Conservation (phyloP, 2,113 vertebrate genomes). For the Antechinus stuartii region DNA sequence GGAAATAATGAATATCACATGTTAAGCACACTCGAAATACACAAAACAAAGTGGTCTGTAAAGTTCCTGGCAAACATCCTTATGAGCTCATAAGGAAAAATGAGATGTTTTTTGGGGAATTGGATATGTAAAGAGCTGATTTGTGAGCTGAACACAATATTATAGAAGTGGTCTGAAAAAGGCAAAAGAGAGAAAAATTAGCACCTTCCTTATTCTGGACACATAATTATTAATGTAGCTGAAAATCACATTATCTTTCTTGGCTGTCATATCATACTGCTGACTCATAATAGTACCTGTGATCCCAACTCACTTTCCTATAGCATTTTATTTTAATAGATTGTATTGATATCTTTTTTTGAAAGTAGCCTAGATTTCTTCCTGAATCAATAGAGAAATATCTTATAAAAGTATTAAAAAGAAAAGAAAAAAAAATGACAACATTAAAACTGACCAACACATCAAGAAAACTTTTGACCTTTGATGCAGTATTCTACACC, state of each 20-base stretch:
- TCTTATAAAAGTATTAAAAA: background rate
- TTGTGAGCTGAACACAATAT: background rate
- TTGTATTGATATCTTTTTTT: background rate
- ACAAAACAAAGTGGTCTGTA: background rate
- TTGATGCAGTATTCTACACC: background rate
- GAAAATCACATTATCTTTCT: background rate
- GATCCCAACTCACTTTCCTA: background rate
- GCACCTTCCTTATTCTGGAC: background rate
- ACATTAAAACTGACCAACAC: background rate
- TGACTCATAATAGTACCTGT: background rate
- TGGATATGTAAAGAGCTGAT: background rate
- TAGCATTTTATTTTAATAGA: background rate
- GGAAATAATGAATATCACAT: background rate
- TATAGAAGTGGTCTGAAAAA: background rate
- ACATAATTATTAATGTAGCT: background rate
- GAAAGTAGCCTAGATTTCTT: background rate
- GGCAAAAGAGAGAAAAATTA: background rate
- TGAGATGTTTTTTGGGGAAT: background rate
- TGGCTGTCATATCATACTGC: background rate
- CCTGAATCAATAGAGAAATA: background rate
- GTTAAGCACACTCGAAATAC: background rate
- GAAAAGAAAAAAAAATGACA: background rate
- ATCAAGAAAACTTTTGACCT: background rate
- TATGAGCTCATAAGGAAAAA: background rate
- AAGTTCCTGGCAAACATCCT: background rate